A percentile compares a stretch with the other conserved stretches of the same genome.
These are phyloP conservation scores for Caenorhabditis remanei DNA, from an alignment of 1,140 invertebrate genomes.

Conservation along the genomic window DNA sequence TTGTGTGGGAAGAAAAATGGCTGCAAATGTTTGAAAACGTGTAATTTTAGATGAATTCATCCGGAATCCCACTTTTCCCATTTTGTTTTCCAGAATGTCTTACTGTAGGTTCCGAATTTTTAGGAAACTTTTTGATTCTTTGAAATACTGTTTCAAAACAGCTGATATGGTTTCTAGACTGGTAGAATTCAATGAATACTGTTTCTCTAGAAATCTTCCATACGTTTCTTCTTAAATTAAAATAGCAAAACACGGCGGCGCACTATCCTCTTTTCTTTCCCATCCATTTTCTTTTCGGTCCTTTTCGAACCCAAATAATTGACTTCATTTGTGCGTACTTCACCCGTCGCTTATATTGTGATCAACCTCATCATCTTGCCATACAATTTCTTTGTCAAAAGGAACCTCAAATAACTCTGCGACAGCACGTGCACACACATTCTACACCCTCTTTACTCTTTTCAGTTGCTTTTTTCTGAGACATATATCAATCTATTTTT, in stretches of 20 bases:
- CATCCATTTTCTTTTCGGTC: background rate
- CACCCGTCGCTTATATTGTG: conserved; percentile 1
- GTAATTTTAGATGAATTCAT: background rate
- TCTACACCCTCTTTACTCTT: background rate
- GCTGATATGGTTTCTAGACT: no score
- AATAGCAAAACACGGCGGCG: background rate
- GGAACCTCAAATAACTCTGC: background rate
- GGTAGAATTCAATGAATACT: no score
- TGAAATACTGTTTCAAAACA: no score
- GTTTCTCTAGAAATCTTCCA: no score
- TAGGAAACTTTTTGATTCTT: no score
- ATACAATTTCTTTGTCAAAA: background rate
- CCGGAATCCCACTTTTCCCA: no score
- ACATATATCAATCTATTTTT: background rate
- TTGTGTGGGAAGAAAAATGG: background rate
- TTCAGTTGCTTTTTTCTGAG: background rate
- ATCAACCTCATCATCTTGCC: conserved; percentile 48
- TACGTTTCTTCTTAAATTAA: no score
- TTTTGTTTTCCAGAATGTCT: background rate
- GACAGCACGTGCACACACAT: background rate
- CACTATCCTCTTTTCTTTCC: background rate
- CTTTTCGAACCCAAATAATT: conserved; percentile 8
- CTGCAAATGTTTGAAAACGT: conserved; percentile 17
- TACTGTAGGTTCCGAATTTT: background rate
- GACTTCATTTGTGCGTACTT: conserved; percentile 50